Percentiles rank a stretch among this genome's conserved stretches.
These are phyloP conservation scores for Sciurus vulgaris DNA, from an alignment of 2,797 vertebrate species.

Conservation along the genomic window DNA sequence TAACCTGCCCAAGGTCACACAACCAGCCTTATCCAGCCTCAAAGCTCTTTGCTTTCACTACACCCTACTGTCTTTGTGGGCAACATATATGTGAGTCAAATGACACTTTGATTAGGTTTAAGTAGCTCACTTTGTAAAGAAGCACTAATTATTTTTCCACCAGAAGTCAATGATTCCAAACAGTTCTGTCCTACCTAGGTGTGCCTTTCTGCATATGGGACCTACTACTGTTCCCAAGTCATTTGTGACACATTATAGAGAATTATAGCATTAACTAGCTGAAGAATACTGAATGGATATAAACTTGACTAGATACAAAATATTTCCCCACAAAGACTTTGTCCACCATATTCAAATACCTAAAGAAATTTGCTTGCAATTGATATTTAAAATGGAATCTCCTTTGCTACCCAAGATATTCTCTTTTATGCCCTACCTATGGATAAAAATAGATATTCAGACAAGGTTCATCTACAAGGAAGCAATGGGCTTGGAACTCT, in stretches of 20 bases:
- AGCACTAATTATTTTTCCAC: background rate
- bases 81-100: background rate
- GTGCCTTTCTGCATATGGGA: background rate
- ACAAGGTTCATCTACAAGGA: background rate
- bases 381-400: slow-evolving; percentile 51
- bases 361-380: background rate
- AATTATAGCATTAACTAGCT: background rate
- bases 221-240: background rate
- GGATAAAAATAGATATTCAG: slow-evolving; percentile 20
- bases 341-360: slow-evolving; percentile 37
- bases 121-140: background rate
- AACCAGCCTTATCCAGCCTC: background rate
- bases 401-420: slow-evolving; percentile 21
- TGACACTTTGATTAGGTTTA: background rate
- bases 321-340: slow-evolving; percentile 26
- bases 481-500: background rate
- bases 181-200: background rate
- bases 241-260: background rate
- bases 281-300: background rate
- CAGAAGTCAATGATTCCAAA: background rate
- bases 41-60: background rate
- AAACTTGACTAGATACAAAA: slow-evolving; percentile 3
- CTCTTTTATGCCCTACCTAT: background rate
- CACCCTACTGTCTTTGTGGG: background rate
- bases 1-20: background rate